phyloP scores from a whole-genome alignment of 2,113 vertebrate species.

The Archocentrus centrarchus region DNA sequence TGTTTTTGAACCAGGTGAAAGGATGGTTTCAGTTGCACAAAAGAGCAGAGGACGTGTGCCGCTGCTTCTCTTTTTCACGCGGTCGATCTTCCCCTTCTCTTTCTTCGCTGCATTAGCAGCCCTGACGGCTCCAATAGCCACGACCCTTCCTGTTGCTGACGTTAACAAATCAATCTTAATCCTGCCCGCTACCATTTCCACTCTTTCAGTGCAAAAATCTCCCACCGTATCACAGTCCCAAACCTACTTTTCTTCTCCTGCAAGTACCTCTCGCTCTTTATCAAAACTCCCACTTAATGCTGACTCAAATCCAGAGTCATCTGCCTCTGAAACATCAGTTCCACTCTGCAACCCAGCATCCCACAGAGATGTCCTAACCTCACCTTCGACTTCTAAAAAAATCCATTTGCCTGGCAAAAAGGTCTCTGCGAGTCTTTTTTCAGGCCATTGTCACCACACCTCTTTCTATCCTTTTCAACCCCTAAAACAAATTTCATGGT shows the following conservation, averaged over 20 bases:
- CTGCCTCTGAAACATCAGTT: not conserved
- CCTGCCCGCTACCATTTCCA: not conserved
- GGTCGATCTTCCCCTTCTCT: not conserved
- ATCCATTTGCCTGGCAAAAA: not conserved
- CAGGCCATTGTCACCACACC: not conserved
- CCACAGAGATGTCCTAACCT: not conserved
- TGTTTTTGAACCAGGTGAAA: constrained; percentile 39
- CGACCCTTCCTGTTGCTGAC: not conserved
- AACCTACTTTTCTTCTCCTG: not conserved
- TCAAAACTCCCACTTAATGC: not conserved
- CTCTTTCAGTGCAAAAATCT: not conserved
- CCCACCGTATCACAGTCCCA: not conserved
- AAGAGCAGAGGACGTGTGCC: constrained; percentile 44
- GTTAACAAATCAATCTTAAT: not conserved
- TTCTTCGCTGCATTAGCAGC: constrained; percentile 16
- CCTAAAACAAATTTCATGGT: not conserved
- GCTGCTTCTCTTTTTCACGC: constrained; percentile 23
- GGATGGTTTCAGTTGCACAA: constrained; percentile 51
- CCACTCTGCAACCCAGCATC: not conserved
- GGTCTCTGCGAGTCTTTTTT: not conserved
- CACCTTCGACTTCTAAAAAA: not conserved
- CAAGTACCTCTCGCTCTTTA: not conserved
- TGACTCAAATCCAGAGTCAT: not conserved
- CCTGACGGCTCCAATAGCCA: not conserved
- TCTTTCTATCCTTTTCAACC: not conserved